Evolutionary conservation across 2,888 invertebrate genomes (phyloP), one percentile per base, ranked within the genome.

Genomic region (Platycheirus rosarum): DNA sequence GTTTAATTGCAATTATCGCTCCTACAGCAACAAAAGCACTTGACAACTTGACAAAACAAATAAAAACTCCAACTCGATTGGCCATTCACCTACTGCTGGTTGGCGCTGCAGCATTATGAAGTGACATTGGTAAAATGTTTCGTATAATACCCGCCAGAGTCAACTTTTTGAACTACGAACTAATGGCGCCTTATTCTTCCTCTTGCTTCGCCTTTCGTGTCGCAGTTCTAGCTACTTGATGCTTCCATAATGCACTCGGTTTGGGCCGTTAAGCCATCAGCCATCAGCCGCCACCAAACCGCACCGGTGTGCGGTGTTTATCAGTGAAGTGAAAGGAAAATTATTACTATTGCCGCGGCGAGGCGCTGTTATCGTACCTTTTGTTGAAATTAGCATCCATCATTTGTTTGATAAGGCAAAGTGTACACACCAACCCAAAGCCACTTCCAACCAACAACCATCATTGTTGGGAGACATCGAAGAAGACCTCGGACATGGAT

Each of bases 331-430:
- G 82, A 82, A 82, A 77, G 82, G 77, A 82, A 82, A 82, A 82
- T 77, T 82, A 82, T 82, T 82, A 82, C 71, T 77, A 77, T 73
- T 82, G 55, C 77, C 73, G 71, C 82, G 29, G 77, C 68, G 69
- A 82, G 82, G 71, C 71, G 71, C 77, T 77, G 62, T 82, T 82
- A 82, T 82, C 82, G 37, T 73, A 73, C 71, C 77, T 77, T 82
- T 82, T 82, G 77, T 82, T 82, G 82, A 82, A 82, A 82, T 82
- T 82, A 82, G 82, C 82, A 82, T 82, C 82, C 77, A 82, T 82
- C 82, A 82, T 82, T 73, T 48, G 42, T 14, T 71, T 77, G 82
- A 82, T 82, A 82, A 82, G 32, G 26, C 53, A 46, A 71, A 65
- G 71, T 49, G 48, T 65, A 26, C 11, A 42, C 57, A 37, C 55